A percentile compares a stretch with the other conserved stretches of the same genome.
phyloP scores from a whole-genome alignment of 30 jellyfish, hydroid and myxozoan genomes.

The Cassiopea andromeda region DNA sequence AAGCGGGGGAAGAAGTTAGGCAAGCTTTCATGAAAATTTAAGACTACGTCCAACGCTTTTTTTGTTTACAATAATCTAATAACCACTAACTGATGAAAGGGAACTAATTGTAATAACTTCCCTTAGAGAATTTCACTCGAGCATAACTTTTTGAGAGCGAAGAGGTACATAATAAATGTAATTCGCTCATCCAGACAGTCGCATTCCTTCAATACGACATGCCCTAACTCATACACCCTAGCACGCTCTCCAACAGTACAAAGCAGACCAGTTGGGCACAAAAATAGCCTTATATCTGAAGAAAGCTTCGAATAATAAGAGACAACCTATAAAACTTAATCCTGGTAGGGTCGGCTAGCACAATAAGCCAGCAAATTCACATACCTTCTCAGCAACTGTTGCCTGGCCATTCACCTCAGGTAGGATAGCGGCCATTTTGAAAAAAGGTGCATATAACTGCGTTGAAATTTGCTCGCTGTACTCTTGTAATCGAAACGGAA shows the following conservation, averaged over 20 bases:
- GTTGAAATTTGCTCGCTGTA: background rate
- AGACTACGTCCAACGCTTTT: too few species aligned
- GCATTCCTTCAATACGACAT: background rate
- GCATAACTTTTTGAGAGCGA: background rate
- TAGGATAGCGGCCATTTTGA: conserved; percentile 78
- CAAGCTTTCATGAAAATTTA: too few species aligned
- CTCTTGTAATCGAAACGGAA: background rate
- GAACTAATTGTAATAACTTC: too few species aligned
- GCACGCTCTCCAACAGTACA: background rate
- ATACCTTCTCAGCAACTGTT: conserved; percentile 73
- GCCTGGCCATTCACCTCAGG: conserved; percentile 55
- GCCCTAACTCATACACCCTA: conserved; percentile 7
- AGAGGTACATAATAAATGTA: background rate
- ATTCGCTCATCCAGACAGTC: background rate
- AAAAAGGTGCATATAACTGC: conserved; percentile 1
- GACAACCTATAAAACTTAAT: background rate
- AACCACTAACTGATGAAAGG: too few species aligned
- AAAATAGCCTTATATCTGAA: background rate
- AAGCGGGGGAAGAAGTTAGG: too few species aligned
- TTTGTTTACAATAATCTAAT: too few species aligned
- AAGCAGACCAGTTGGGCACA: background rate
- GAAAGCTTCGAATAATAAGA: conserved; percentile 7
- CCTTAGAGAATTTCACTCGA: too few species aligned
- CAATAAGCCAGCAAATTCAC: background rate
- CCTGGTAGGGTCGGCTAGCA: background rate